phyloP scores from a whole-genome alignment of 2,113 vertebrate species.

The Bos taurus region ARS-UCD2.0 NC_037328.1:155187001-155187500 shows the following conservation, averaged over 20 bases:
- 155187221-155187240: background rate
- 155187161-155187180: background rate
- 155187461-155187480: background rate
- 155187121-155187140: background rate
- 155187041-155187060: background rate
- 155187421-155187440: background rate
- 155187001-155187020: background rate
- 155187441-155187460: background rate
- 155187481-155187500: background rate
- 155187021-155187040: background rate
- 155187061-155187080: background rate
- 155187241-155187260: background rate
- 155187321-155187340: background rate
- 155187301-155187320: background rate
- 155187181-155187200: background rate
- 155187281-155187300: fast-evolving
- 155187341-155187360: background rate
- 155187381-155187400: background rate
- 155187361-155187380: background rate
- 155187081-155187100: background rate
- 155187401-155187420: background rate
- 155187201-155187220: background rate
- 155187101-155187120: background rate
- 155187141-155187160: background rate
- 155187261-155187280: background rate